A percentile compares a stretch with the other conserved stretches of the same genome.
phyloP scores from a whole-genome alignment of 2,888 invertebrate genomes.

The Ornithoptera priamus region DNA sequence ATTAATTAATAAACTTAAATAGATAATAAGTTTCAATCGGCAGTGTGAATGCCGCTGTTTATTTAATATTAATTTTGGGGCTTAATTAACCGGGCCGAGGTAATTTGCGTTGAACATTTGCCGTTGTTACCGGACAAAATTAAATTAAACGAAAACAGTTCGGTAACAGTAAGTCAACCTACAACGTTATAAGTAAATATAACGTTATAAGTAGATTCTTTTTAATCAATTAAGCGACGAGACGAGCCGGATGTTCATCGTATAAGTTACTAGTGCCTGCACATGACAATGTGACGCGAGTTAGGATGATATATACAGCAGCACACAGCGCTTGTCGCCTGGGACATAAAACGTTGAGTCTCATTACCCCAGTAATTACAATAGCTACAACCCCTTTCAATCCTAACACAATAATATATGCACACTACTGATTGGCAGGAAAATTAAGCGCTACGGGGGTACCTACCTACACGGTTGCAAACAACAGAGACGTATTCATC shows the following conservation, averaged over 20 bases:
- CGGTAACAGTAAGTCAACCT: not conserved
- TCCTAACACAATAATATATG: too few species aligned
- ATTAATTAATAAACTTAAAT: not conserved
- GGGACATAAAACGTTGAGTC: too few species aligned
- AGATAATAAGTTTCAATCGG: not conserved
- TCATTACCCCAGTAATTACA: too few species aligned
- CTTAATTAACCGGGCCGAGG: not conserved
- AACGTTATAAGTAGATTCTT: not conserved
- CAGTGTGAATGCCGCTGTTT: not conserved
- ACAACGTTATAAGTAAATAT: not conserved
- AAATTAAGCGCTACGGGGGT: not conserved
- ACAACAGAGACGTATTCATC: too few species aligned
- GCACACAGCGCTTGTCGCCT: too few species aligned
- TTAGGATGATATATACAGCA: too few species aligned
- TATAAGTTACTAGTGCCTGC: too few species aligned
- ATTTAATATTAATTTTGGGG: constrained; percentile 2
- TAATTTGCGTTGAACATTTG: not conserved
- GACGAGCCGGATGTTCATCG: too few species aligned
- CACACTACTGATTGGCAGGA: too few species aligned
- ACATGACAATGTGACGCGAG: too few species aligned
- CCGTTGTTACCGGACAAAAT: not conserved
- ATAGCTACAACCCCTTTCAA: too few species aligned
- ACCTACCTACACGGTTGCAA: too few species aligned
- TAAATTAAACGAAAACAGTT: constrained; percentile 12
- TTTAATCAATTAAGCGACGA: not conserved